These are phyloP conservation scores for Equus quagga DNA, from an alignment of 2,113 vertebrate species.

Conservation along the genomic window DNA sequence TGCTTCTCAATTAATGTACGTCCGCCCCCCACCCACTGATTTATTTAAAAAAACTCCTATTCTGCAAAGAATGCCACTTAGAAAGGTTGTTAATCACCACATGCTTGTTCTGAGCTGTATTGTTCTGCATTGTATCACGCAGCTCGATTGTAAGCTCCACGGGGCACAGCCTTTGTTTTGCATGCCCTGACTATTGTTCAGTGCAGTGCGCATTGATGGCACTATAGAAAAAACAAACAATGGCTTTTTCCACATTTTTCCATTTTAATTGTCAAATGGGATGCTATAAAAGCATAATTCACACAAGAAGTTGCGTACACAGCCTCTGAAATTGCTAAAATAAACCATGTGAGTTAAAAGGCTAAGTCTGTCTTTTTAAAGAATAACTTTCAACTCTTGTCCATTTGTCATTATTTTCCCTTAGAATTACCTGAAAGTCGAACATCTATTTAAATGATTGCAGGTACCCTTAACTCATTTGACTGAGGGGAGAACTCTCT, in stretches of 20 bases:
- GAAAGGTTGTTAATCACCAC: slow-evolving; percentile 80
- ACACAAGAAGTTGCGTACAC: slow-evolving; percentile 9
- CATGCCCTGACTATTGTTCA: slow-evolving; percentile 69
- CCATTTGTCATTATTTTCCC: background rate
- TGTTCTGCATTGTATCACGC: slow-evolving; percentile 61
- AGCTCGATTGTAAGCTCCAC: slow-evolving; percentile 19
- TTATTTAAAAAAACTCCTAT: background rate
- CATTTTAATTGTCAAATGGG: slow-evolving; percentile 76
- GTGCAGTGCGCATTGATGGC: background rate
- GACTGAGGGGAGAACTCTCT: background rate
- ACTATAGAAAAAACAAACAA: slow-evolving; percentile 76
- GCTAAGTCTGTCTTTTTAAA: background rate
- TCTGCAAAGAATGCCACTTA: slow-evolving; percentile 74
- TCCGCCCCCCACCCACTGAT: background rate
- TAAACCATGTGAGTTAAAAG: background rate
- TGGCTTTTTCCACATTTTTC: slow-evolving; percentile 48
- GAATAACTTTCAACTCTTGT: background rate
- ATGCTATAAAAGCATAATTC: slow-evolving; percentile 49
- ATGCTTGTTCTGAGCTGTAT: slow-evolving; percentile 69
- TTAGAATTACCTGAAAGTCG: background rate
- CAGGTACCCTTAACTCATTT: background rate
- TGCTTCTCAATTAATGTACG: slow-evolving; percentile 55
- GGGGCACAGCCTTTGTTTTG: slow-evolving; percentile 68
- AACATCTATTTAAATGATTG: background rate
- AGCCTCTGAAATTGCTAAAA: slow-evolving; percentile 39